Base-by-base conservation (phyloP, 2,113 vertebrate species). In the Opisthocomus hoazin region DNA sequence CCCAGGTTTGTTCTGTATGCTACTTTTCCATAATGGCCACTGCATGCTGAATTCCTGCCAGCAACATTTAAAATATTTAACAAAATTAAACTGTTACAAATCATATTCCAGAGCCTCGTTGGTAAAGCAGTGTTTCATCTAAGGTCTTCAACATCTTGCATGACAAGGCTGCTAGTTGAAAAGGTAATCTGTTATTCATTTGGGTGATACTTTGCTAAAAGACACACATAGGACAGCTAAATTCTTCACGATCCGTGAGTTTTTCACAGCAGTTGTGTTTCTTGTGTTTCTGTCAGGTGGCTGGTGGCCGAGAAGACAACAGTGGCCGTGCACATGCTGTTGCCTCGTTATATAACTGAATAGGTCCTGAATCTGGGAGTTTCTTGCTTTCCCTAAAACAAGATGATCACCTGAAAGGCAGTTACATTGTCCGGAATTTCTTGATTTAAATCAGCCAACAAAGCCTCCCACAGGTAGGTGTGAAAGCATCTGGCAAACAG, bases 321-420 rank as follows among this genome's bases (percentile, higher is more conserved):
- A 0, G 0, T 54, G 60, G 56, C 81, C 41, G 43, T 78, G n/a
- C 51, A 57, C 11, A 21, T 0, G 0, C 32, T 58, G 6, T 39
- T 64, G 43, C 50, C 27, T 87, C 22, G 5, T 24, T 48, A 13
- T 17, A 0, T 32, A 43, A 39, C 32, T 70, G 54, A 66, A 12
- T 2, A 48, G 27, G 9, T 68, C 21, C 43, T 39, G 61, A 57
- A 48, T 15, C 27, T 45, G 45, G 39, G 65, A 85, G 10, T 22
- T 75, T 34, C 57, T 71, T 73, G 17, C 54, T 69, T 53, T 79
- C 34, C 48, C 51, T 58, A 32, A 57, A 75, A 15, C 5, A 20
- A 79, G 57, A 12, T 14, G 13, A 15, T 68, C 32, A 50, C 39
- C 27, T 45, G n/a, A 45, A 69, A 79, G 27, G 41, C 34, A 48